Evolutionary conservation across 2,888 invertebrate genomes (phyloP).

Genomic region (Boloria euphrosyne): DNA sequence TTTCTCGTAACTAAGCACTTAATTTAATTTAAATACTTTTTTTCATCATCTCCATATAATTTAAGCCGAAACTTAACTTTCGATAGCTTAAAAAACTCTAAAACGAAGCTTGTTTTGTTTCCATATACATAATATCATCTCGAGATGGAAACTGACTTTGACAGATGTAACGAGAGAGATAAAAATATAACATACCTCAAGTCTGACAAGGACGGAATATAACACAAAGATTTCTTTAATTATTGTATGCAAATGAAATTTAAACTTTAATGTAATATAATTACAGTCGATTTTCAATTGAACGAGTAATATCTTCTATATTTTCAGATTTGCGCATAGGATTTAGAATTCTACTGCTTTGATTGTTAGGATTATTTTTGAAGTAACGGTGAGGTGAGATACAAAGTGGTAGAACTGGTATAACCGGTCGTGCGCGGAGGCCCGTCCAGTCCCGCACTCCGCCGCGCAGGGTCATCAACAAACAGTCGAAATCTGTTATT

Average conservation of each 20-base stretch:
- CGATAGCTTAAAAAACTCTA: conserved; percentile 16
- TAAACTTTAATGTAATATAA: not conserved
- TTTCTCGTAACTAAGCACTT: too few species aligned
- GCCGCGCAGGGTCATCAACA: conserved; percentile 62
- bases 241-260: not conserved
- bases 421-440: conserved; percentile 66
- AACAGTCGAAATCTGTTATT: conserved; percentile 22
- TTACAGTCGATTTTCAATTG: not conserved
- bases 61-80: conserved; percentile 16
- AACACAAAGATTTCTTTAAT: conserved; percentile 12
- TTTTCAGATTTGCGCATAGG: not conserved
- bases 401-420: conserved; percentile 51
- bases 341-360: not conserved
- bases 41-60: conserved; percentile 8
- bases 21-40: too few species aligned
- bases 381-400: conserved; percentile 42
- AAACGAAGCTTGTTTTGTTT: conserved; percentile 51
- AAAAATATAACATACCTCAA: not conserved
- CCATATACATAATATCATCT: conserved; percentile 46
- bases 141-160: conserved; percentile 66
- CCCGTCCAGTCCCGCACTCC: conserved; percentile 50
- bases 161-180: conserved; percentile 58
- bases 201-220: conserved; percentile 11
- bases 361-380: not conserved
- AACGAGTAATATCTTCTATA: conserved; percentile 1